Evolutionary conservation across 2,888 invertebrate genomes (phyloP).

Genomic region (Agrochola lychnidis): DNA sequence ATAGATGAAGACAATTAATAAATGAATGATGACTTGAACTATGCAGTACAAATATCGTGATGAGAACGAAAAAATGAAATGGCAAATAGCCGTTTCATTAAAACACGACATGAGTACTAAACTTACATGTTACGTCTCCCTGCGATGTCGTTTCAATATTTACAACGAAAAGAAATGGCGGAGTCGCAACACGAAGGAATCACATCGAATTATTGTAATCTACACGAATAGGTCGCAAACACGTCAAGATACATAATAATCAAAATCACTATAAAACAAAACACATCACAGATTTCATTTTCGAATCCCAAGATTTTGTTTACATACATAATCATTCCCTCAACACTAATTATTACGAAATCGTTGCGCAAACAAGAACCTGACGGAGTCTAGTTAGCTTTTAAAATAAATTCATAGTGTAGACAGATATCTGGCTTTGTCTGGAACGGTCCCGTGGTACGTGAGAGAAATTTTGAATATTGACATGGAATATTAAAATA

Average conservation of each 20-base stretch:
- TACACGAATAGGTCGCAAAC: conserved; percentile 87
- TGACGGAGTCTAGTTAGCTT: conserved; percentile 61
- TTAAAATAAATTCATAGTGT: conserved; percentile 75
- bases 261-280: not conserved
- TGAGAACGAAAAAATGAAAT: conserved; percentile 45
- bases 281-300: not conserved
- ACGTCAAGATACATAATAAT: conserved; percentile 77
- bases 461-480: conserved; percentile 68
- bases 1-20: conserved; percentile 75
- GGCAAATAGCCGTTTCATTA: conserved; percentile 43
- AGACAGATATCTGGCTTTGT: conserved; percentile 72
- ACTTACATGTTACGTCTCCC: conserved; percentile 70
- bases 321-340: conserved; percentile 17
- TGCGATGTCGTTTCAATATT: conserved; percentile 56
- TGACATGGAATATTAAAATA: conserved; percentile 16
- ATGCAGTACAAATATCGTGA: conserved; percentile 73
- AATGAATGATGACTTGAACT: conserved; percentile 67
- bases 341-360: conserved; percentile 60
- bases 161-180: conserved; percentile 62
- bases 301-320: conserved; percentile 4
- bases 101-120: conserved; percentile 68
- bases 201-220: conserved; percentile 77
- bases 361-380: conserved; percentile 60
- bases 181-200: conserved; percentile 73
- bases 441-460: conserved; percentile 61